Evolutionary conservation across 2,888 invertebrate species (phyloP).

Genomic region (Tiliacea citrago): DNA sequence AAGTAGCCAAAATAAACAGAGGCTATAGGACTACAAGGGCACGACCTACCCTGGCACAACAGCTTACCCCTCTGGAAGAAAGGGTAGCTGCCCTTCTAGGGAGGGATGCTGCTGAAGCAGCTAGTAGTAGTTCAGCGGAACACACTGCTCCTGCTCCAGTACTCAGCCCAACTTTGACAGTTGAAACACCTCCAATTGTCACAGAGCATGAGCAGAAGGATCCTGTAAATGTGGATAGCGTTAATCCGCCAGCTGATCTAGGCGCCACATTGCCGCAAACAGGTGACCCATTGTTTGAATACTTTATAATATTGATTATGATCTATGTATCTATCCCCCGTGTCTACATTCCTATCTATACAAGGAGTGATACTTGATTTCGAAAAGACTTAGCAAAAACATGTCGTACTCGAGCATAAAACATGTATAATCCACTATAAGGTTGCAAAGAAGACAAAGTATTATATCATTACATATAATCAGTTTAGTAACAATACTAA

Average conservation of each 20-base stretch:
- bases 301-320: too few relatives aligned
- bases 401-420: too few relatives aligned
- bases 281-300: background rate
- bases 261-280: background rate
- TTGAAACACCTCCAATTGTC: background rate
- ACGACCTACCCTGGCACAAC: background rate
- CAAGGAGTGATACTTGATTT: too few relatives aligned
- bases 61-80: background rate
- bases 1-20: background rate
- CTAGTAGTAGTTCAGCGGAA: background rate
- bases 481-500: too few relatives aligned
- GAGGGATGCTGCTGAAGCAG: background rate
- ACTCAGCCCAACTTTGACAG: background rate
- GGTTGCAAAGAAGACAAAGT: too few relatives aligned
- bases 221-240: background rate
- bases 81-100: background rate
- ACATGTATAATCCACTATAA: too few relatives aligned
- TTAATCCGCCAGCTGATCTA: background rate
- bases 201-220: background rate
- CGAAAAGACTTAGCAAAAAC: too few relatives aligned
- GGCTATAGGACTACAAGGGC: background rate
- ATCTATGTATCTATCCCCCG: too few relatives aligned
- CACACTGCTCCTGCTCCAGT: background rate
- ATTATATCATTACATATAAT: too few relatives aligned
- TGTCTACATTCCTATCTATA: too few relatives aligned